Percentiles rank a stretch among this genome's conserved stretches.
phyloP scores from a whole-genome alignment of 2,797 vertebrate genomes.

The Eremophila alpestris region DNA sequence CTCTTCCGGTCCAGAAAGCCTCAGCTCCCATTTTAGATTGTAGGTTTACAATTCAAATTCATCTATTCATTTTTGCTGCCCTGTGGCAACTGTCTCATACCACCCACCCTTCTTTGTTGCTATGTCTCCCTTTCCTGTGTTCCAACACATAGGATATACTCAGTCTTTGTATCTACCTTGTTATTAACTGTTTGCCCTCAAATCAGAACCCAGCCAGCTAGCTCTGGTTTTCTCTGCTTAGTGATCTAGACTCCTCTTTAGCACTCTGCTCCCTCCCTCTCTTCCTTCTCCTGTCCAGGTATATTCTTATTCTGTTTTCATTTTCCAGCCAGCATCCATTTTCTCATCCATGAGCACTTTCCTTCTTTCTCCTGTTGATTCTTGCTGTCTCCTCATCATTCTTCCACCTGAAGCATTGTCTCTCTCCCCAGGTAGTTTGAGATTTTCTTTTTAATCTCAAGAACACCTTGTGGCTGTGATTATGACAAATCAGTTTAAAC shows the following conservation, averaged over 20 bases:
- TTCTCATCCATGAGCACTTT: not conserved
- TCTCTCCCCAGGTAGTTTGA: not conserved
- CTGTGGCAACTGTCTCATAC: not conserved
- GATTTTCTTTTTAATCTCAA: not conserved
- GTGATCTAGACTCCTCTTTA: not conserved
- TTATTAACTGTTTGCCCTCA: not conserved
- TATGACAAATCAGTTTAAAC: not conserved
- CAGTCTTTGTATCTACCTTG: not conserved
- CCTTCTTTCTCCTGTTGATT: not conserved
- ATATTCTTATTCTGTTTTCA: not conserved
- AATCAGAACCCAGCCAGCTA: not conserved
- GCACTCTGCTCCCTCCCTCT: not conserved
- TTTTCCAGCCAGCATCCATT: not conserved
- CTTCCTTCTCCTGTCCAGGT: not conserved
- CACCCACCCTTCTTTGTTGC: not conserved
- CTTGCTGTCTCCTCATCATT: not conserved
- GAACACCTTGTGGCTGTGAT: not conserved
- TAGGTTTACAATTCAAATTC: not conserved
- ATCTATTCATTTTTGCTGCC: not conserved
- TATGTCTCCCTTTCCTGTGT: accelerated
- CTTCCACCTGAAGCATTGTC: not conserved
- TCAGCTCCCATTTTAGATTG: not conserved
- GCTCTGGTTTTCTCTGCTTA: not conserved
- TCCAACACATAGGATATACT: not conserved
- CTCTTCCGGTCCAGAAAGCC: not conserved